Evolutionary conservation across 2,797 vertebrate species (phyloP).

Genomic region (Alectoris magna): DNA sequence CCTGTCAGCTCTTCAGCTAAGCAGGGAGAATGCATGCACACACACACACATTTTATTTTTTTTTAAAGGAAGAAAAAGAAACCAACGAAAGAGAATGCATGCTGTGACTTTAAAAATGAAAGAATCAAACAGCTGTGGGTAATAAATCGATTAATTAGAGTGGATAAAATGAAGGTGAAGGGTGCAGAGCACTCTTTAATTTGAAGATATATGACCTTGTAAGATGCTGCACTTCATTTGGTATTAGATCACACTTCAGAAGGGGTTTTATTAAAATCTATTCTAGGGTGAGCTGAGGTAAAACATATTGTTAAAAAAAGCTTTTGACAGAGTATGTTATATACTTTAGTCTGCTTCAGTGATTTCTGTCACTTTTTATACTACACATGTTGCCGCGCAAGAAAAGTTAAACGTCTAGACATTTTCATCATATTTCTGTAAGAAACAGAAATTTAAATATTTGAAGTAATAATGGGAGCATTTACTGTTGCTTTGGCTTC

Average conservation of each 20-base stretch:
- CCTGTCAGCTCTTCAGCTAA: slow-evolving; percentile 48
- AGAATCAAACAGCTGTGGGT: slow-evolving; percentile 39
- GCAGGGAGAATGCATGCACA: neutral
- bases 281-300: slow-evolving; percentile 63
- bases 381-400: slow-evolving; percentile 54
- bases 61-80: neutral
- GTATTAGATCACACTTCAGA: slow-evolving; percentile 65
- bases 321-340: slow-evolving; percentile 59
- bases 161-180: slow-evolving; percentile 67
- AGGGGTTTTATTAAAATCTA: slow-evolving; percentile 68
- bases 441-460: slow-evolving; percentile 72
- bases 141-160: slow-evolving; percentile 64
- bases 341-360: slow-evolving; percentile 69
- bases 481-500: slow-evolving; percentile 62
- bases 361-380: slow-evolving; percentile 65
- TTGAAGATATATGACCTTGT: slow-evolving; percentile 67
- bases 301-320: slow-evolving; percentile 64
- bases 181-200: slow-evolving; percentile 58
- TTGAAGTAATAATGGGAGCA: slow-evolving; percentile 63
- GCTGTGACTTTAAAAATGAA: slow-evolving; percentile 44
- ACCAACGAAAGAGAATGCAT: neutral
- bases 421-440: slow-evolving; percentile 69
- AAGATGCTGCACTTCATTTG: slow-evolving; percentile 68
- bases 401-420: slow-evolving; percentile 70
- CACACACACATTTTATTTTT: neutral